phyloP scores from a whole-genome alignment of 2,888 invertebrate species.

The Andrena minutula region DNA sequence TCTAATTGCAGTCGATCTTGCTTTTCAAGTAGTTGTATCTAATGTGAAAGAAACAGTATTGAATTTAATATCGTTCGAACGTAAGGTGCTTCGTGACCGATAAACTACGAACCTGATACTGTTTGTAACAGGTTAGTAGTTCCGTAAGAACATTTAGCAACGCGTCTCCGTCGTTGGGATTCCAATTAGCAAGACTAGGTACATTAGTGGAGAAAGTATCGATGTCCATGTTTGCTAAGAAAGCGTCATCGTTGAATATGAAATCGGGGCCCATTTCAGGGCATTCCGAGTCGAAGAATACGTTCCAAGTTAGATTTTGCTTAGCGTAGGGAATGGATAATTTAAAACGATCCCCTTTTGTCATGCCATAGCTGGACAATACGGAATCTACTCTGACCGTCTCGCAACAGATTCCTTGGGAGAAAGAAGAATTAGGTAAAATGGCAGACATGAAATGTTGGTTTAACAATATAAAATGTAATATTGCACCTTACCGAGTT shows the following conservation, averaged over 20 bases:
- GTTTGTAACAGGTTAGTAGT: conserved; percentile 88
- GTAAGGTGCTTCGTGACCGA: background rate
- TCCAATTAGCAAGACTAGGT: conserved; percentile 89
- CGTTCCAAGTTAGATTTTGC: conserved; percentile 89
- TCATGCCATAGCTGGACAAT: conserved; percentile 78
- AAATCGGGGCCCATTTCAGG: conserved; percentile 91
- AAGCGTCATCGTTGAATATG: conserved; percentile 89
- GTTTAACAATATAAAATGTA: background rate
- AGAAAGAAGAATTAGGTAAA: conserved; percentile 22
- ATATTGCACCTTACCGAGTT: conserved; percentile 62
- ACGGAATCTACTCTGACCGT: conserved; percentile 63
- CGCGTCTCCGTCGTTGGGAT: conserved; percentile 87
- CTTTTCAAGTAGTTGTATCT: conserved; percentile 59
- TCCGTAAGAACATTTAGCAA: conserved; percentile 88
- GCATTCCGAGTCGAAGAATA: conserved; percentile 88
- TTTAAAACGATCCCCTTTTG: conserved; percentile 86
- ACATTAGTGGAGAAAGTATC: conserved; percentile 86
- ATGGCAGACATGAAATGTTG: background rate
- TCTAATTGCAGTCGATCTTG: conserved; percentile 88
- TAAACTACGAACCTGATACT: conserved; percentile 86
- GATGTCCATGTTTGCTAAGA: conserved; percentile 87
- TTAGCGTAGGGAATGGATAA: conserved; percentile 90
- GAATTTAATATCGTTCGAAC: background rate
- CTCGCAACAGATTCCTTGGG: conserved; percentile 68
- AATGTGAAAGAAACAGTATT: conserved; percentile 2